Conservation (phyloP, 2,113 vertebrate species). For the Heliornis fulica region DNA sequence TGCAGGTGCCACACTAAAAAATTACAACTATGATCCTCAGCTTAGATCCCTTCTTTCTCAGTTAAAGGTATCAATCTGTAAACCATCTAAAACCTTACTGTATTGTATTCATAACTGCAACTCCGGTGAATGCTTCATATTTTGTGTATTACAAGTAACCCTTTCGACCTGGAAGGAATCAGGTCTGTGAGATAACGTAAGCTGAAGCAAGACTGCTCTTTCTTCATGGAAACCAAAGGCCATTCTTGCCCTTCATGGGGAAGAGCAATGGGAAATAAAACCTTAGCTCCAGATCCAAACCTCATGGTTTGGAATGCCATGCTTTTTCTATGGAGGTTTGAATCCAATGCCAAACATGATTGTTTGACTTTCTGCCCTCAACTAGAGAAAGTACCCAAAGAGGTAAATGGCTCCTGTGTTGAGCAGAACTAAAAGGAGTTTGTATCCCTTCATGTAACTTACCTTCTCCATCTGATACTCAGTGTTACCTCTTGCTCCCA, state of each 20-base stretch:
- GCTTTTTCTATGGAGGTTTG: not conserved
- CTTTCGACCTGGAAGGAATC: not conserved
- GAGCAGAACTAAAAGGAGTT: not conserved
- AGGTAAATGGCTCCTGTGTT: not conserved
- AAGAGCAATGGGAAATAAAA: not conserved
- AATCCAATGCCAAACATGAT: not conserved
- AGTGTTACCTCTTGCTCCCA: constrained; percentile 83
- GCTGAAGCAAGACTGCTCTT: not conserved
- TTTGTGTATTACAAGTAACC: not conserved
- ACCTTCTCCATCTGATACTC: constrained; percentile 85
- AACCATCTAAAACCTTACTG: not conserved
- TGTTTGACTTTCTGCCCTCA: not conserved
- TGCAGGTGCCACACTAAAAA: not conserved
- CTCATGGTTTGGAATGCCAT: not conserved
- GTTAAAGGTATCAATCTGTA: not conserved
- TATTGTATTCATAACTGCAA: not conserved
- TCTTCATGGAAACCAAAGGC: not conserved
- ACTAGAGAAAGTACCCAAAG: not conserved
- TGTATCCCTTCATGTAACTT: not conserved
- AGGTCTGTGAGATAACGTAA: not conserved
- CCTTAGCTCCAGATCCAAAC: not conserved
- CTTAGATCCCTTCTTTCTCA: not conserved
- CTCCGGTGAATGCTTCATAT: not conserved
- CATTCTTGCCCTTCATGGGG: not conserved
- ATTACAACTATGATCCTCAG: not conserved